A percentile compares a stretch with the other conserved stretches of the same genome.
Conservation (phyloP, 1,140 invertebrate genomes). For the Drosophila aff. region DNA sequence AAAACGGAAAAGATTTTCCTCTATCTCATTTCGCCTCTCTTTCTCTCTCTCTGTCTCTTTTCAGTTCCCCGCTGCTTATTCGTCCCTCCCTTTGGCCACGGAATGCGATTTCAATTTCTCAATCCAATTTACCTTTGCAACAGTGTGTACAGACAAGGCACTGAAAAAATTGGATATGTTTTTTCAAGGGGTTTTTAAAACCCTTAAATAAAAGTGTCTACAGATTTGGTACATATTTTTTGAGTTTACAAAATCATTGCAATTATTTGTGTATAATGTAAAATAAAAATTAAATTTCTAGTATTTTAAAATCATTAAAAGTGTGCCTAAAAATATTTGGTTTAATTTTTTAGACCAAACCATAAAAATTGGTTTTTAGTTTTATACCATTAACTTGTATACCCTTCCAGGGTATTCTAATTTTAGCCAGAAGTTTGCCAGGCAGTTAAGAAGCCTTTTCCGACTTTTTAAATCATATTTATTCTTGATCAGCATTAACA, state of each 20-base stretch:
- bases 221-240: too few relatives aligned
- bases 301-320: too few relatives aligned
- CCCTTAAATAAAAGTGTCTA: too few relatives aligned
- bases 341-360: too few relatives aligned
- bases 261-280: not conserved
- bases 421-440: too few relatives aligned
- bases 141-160: constrained; percentile 42
- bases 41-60: constrained; percentile 5
- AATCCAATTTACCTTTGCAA: constrained; percentile 80
- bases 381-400: too few relatives aligned
- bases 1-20: constrained; percentile 63
- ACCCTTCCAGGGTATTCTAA: too few relatives aligned
- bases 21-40: constrained; percentile 32
- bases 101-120: constrained; percentile 81
- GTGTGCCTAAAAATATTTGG: too few relatives aligned
- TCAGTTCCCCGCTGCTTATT: not conserved
- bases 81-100: constrained; percentile 22
- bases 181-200: not conserved
- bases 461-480: too few relatives aligned
- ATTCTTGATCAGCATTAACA: too few relatives aligned
- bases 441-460: too few relatives aligned
- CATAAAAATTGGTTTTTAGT: too few relatives aligned
- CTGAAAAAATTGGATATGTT: not conserved
- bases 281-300: not conserved
- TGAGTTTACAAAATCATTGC: not conserved